Evolutionary conservation across 2,888 invertebrate genomes (phyloP).

Genomic region (Orthosia gothica): DNA sequence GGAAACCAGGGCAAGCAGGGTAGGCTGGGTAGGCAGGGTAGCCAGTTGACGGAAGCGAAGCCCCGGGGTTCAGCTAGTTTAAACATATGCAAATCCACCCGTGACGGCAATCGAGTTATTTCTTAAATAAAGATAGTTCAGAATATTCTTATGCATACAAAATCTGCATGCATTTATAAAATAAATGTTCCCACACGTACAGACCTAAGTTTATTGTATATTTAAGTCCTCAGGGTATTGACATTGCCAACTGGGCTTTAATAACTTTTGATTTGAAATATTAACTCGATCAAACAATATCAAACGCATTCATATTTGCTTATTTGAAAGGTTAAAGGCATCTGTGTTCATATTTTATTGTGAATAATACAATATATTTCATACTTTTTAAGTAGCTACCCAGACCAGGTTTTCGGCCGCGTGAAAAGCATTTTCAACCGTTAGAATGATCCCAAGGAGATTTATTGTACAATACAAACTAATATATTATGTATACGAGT

Average conservation of each 20-base stretch:
- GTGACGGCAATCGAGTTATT: no score
- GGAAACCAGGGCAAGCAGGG: no score
- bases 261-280: slow-evolving; percentile 27
- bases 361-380: not conserved
- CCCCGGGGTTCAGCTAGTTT: no score
- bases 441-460: no score
- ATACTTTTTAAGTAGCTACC: not conserved
- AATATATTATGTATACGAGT: no score
- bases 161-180: not conserved
- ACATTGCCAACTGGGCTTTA: slow-evolving; percentile 13
- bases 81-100: no score
- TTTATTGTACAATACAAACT: no score
- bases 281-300: slow-evolving; percentile 17
- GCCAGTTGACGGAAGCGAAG: no score
- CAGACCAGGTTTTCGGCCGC: no score
- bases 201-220: not conserved
- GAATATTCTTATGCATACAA: not conserved
- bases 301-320: slow-evolving; percentile 18
- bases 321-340: slow-evolving; percentile 22
- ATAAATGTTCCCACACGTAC: not conserved
- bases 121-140: no score
- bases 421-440: not conserved
- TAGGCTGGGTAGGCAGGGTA: no score
- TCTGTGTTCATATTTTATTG: slow-evolving; percentile 15
- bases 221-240: slow-evolving; percentile 5